Conservation (phyloP, 2,797 vertebrate genomes). For the Alfaro cultratus region DNA sequence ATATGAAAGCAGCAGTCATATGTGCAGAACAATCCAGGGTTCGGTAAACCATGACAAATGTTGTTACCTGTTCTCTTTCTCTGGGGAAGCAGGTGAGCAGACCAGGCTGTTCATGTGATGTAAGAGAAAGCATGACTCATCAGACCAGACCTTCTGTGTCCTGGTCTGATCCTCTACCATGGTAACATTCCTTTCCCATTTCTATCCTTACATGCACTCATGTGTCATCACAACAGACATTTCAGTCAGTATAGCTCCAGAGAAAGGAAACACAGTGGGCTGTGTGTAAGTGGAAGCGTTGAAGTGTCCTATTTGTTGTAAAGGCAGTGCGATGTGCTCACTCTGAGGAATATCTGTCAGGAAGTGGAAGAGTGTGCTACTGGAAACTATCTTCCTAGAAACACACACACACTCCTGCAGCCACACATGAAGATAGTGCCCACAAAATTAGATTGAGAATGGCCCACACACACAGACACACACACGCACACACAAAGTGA, state of each 20-base stretch:
- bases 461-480: background rate
- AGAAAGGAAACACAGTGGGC: background rate
- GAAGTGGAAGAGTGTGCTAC: background rate
- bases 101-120: background rate
- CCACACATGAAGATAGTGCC: background rate
- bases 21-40: background rate
- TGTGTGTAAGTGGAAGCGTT: background rate
- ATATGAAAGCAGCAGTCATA: background rate
- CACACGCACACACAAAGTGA: constrained; percentile 22
- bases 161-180: background rate
- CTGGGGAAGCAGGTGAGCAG: background rate
- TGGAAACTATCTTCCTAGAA: constrained; percentile 2
- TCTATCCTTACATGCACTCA: background rate
- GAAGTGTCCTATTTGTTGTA: background rate
- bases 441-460: background rate
- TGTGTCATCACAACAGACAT: background rate
- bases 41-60: background rate
- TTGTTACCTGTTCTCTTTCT: background rate
- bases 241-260: background rate
- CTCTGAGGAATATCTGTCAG: background rate
- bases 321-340: background rate
- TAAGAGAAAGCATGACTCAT: background rate
- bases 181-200: background rate
- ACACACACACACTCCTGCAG: background rate
- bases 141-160: background rate